A percentile compares a stretch with the other conserved stretches of the same genome.
Conservation (phyloP, 2,113 vertebrate species). For the Tragelaphus strepsiceros region DNA sequence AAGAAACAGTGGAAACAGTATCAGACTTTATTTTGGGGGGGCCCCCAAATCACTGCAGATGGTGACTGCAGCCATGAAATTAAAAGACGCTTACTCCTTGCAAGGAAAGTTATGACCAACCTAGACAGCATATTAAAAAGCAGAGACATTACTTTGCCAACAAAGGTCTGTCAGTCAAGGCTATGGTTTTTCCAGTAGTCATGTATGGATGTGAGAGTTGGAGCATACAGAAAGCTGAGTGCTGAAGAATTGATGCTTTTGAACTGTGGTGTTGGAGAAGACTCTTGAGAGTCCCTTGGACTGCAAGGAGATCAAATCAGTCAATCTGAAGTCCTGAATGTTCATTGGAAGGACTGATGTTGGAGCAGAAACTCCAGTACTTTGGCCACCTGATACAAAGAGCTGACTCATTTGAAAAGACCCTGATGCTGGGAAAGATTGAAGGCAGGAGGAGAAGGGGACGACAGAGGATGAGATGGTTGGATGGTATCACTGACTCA, state of each 20-base stretch:
- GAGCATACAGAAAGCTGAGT: not conserved
- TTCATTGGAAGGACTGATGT: not conserved
- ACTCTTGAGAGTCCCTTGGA: not conserved
- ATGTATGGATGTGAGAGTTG: not conserved
- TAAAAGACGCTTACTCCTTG: accelerated
- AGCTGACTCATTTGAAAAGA: not conserved
- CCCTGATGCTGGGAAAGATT: not conserved
- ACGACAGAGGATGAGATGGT: not conserved
- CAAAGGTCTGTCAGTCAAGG: not conserved
- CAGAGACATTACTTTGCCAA: not conserved
- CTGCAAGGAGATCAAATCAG: not conserved
- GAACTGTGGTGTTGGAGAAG: not conserved
- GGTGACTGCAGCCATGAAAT: not conserved
- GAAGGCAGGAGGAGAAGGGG: not conserved
- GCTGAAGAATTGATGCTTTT: not conserved
- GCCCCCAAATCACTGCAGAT: not conserved
- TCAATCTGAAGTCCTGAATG: not conserved
- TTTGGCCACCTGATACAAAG: not conserved
- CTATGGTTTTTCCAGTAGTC: not conserved
- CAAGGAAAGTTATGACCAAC: not conserved
- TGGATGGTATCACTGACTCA: not conserved
- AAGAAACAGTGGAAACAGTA: not conserved
- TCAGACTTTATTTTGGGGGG: not conserved
- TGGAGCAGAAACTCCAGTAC: not conserved
- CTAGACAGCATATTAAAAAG: not conserved